These are phyloP conservation scores for Drosophila bocki DNA, from an alignment of 1,140 invertebrate species.

Conservation along the genomic window DNA sequence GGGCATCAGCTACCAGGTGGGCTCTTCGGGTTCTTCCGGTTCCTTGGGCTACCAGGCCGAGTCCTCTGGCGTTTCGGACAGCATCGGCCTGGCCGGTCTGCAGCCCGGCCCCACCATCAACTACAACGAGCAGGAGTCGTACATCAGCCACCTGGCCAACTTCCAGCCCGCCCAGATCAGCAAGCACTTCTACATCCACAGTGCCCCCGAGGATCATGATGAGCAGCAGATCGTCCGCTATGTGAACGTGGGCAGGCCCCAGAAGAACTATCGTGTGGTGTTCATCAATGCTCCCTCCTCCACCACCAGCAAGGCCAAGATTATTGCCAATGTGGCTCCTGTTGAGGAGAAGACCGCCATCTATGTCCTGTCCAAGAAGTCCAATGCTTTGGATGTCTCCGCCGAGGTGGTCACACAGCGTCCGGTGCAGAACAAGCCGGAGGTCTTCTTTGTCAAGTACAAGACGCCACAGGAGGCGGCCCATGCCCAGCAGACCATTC, in stretches of 20 bases:
- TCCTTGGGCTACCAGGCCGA: slow-evolving; percentile 13
- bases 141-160: slow-evolving; percentile 69
- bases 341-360: slow-evolving; percentile 94
- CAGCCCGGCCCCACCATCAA: slow-evolving; percentile 64
- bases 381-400: slow-evolving; percentile 71
- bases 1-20: slow-evolving; percentile 9
- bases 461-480: slow-evolving; percentile 88
- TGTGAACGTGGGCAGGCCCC: slow-evolving; percentile 86
- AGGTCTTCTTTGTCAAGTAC: slow-evolving; percentile 91
- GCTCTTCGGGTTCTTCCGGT: slow-evolving; percentile 21
- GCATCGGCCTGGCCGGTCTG: slow-evolving; percentile 60
- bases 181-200: slow-evolving; percentile 91
- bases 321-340: slow-evolving; percentile 88
- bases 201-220: slow-evolving; percentile 89
- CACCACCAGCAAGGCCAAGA: slow-evolving; percentile 88
- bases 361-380: slow-evolving; percentile 92
- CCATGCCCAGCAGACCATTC: slow-evolving; percentile 82
- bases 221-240: slow-evolving; percentile 85
- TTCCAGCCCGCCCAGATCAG: slow-evolving; percentile 88
- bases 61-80: slow-evolving; percentile 28
- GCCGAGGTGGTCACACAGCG: slow-evolving; percentile 79
- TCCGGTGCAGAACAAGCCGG: slow-evolving; percentile 88
- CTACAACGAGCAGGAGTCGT: slow-evolving; percentile 86
- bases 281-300: slow-evolving; percentile 93
- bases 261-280: slow-evolving; percentile 94